phyloP scores from a whole-genome alignment of 2,888 invertebrate species.

The Hypomecis atomaria region DNA sequence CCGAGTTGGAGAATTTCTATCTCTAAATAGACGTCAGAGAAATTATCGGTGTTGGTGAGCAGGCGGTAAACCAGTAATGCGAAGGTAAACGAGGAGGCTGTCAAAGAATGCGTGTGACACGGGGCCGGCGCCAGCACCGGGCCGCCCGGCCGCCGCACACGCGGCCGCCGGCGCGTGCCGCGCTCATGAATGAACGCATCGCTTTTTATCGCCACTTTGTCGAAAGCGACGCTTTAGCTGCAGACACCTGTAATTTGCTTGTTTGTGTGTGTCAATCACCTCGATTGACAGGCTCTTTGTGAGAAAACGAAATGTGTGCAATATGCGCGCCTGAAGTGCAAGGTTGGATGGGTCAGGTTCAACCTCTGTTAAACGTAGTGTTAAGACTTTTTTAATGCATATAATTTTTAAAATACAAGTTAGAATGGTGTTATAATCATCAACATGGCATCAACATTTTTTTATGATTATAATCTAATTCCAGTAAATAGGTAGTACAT shows the following conservation, averaged over 20 bases:
- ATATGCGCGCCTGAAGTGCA: slow-evolving; percentile 23
- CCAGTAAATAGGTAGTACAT: no score
- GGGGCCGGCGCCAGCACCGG: slow-evolving; percentile 43
- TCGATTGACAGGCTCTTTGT: slow-evolving; percentile 50
- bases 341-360: slow-evolving; percentile 8
- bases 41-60: slow-evolving; percentile 44
- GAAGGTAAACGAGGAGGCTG: slow-evolving; percentile 66
- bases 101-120: slow-evolving; percentile 72
- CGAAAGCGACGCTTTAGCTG: slow-evolving; percentile 67
- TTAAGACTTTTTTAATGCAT: no score
- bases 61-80: slow-evolving; percentile 49
- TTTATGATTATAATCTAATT: no score
- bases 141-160: slow-evolving; percentile 32
- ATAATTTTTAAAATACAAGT: no score
- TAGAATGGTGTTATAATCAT: no score
- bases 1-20: slow-evolving; percentile 42
- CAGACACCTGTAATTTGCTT: slow-evolving; percentile 76
- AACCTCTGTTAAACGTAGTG: background rate
- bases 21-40: slow-evolving; percentile 43
- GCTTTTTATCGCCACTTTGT: slow-evolving; percentile 76
- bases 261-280: slow-evolving; percentile 64
- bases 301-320: slow-evolving; percentile 24
- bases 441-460: no score
- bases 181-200: slow-evolving; percentile 63
- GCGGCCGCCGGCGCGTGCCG: slow-evolving; percentile 40